A percentile compares a stretch with the other conserved stretches of the same genome.
phyloP scores from a whole-genome alignment of 2,888 invertebrate species.

The Drosophila mercatorum region DNA sequence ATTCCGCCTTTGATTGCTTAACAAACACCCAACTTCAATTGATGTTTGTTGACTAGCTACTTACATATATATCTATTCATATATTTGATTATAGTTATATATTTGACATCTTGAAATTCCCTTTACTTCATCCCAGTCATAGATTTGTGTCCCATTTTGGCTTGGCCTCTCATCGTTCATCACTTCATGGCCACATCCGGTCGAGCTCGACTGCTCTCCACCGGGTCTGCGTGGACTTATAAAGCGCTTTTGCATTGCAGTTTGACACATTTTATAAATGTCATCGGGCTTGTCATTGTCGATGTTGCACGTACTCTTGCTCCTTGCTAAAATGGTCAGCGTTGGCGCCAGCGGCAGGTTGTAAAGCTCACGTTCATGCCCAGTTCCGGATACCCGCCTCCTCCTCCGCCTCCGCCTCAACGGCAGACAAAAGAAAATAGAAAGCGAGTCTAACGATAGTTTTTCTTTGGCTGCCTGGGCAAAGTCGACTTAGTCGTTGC shows the following conservation, averaged over 20 bases:
- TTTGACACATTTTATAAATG: constrained; percentile 7
- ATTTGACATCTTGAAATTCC: too few species aligned
- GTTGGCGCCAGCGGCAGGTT: background rate
- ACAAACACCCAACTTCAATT: too few species aligned
- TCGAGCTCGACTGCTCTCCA: background rate
- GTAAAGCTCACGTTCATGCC: background rate
- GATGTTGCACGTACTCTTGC: background rate
- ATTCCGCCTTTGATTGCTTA: too few species aligned
- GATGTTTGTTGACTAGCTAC: too few species aligned
- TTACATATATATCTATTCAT: too few species aligned
- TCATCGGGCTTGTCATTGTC: constrained; percentile 4
- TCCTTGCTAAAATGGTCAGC: background rate
- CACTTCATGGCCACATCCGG: background rate
- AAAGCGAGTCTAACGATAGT: constrained; percentile 15
- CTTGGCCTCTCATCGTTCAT: background rate
- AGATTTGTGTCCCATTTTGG: too few species aligned
- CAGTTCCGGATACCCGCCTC: too few species aligned
- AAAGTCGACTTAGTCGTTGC: constrained; percentile 11
- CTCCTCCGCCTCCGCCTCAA: background rate
- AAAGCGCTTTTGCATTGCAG: constrained; percentile 3
- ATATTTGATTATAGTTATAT: too few species aligned
- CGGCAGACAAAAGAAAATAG: constrained; percentile 1
- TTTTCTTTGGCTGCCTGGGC: background rate
- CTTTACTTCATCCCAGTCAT: too few species aligned
- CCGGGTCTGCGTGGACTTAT: background rate